A percentile compares a stretch with the other conserved stretches of the same genome.
phyloP scores from a whole-genome alignment of 2,113 vertebrate species.

The Prunella fulvescens region DNA sequence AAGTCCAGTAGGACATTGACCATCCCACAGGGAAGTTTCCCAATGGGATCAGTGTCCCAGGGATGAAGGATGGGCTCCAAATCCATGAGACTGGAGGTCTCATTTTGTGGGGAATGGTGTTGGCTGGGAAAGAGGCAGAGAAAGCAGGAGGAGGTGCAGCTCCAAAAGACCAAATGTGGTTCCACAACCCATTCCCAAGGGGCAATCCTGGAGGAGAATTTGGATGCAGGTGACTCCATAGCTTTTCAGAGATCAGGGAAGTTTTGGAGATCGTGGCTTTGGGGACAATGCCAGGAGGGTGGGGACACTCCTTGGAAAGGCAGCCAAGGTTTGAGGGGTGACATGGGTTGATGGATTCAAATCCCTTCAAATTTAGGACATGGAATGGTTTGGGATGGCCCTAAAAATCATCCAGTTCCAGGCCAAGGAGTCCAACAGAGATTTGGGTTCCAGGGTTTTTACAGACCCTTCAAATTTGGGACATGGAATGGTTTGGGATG shows the following conservation, averaged over 20 bases:
- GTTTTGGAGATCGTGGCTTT: rapidly evolving
- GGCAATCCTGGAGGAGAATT: not conserved
- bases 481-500: not conserved
- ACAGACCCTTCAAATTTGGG: not conserved
- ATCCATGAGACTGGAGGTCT: not conserved
- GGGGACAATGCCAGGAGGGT: not conserved
- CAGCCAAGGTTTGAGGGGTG: rapidly evolving
- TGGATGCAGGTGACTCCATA: not conserved
- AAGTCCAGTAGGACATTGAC: not conserved
- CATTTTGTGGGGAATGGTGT: rapidly evolving
- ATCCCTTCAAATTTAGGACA: not conserved
- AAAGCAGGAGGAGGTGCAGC: not conserved
- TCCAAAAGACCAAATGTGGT: not conserved
- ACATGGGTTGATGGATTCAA: not conserved
- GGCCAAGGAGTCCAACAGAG: too few species aligned
- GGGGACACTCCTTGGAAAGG: not conserved
- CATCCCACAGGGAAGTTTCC: not conserved
- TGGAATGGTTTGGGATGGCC: not conserved
- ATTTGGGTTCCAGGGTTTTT: not conserved
- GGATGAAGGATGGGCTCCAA: not conserved
- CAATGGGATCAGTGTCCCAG: not conserved
- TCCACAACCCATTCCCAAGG: not conserved
- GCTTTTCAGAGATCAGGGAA: not conserved
- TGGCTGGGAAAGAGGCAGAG: not conserved
- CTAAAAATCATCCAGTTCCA: not conserved